Base-by-base conservation (phyloP, 2,113 vertebrate species). In the Heteronetta atricapilla region DNA sequence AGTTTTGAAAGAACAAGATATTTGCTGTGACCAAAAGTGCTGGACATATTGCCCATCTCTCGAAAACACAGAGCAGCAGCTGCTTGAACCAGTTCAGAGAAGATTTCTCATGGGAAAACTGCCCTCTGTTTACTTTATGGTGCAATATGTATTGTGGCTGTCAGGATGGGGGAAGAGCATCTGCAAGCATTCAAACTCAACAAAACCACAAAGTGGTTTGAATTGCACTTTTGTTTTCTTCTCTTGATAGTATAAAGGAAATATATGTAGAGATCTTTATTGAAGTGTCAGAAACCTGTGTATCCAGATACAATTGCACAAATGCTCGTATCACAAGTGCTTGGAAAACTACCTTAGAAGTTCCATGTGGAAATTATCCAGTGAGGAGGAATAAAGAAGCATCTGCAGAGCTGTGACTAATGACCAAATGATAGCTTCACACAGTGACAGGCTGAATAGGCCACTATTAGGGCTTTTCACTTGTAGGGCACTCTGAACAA, bases 61-160 rank as follows among this genome's bases (percentile, higher is more conserved):
- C 3, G 2, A 81, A 95, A 94, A 83, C 31, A 59, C 22, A 55
- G 34, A 88, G 36, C 31, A 69, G 55, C 53, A 75, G 31, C 66
- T 64, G 64, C 73, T n/a, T 48, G 25, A 72, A 88, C 56, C 50
- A 66, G 46, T 18, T 84, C 33, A 42, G 66, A 68, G 82, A 59
- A 48, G 0, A 55, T 46, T 88, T 78, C 60, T 82, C 33, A 19
- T 25, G 25, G 56, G 82, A 88, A 80, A 83, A 81, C 48, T 74
- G 64, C n/a, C 52, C 56, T 69, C 15, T 78, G 4, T 50, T 96
- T 76, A 62, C n/a, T 26, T 58, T 5, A 29, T 3, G 10, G n/a
- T 58, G 25, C 25, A 58, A 46, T 0, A 0, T 22, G 42, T 40
- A 40, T 28, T 53, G 44, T 1, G 6, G 1, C 0, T 12, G 16